A percentile compares a stretch with the other conserved stretches of the same genome.
Evolutionary conservation across 2,888 invertebrate genomes (phyloP).

Genomic region (Drosophila paramelanica): DNA sequence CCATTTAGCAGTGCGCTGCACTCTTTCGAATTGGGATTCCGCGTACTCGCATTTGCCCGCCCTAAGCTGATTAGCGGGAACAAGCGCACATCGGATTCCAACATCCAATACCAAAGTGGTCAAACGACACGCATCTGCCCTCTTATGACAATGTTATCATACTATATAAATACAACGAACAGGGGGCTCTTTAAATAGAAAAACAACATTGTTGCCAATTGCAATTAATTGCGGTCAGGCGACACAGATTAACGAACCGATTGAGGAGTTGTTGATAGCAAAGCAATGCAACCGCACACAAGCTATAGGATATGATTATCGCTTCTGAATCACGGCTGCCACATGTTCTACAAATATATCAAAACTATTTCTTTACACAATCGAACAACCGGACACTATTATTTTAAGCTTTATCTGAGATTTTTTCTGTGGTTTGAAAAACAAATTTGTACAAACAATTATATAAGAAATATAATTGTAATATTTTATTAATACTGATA

Average conservation of each 20-base stretch:
- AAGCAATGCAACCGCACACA: background rate
- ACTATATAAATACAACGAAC: constrained; percentile 67
- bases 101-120: constrained; percentile 24
- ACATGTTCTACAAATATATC: background rate
- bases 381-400: too few relatives aligned
- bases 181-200: constrained; percentile 56
- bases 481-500: too few relatives aligned
- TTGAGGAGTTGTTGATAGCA: constrained; percentile 12
- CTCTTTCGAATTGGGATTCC: constrained; percentile 22
- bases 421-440: too few relatives aligned
- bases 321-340: background rate
- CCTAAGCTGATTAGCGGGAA: constrained; percentile 71
- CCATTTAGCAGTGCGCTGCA: constrained; percentile 63
- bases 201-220: constrained; percentile 65
- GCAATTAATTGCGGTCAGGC: constrained; percentile 58
- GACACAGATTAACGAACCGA: constrained; percentile 64
- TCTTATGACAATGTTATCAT: constrained; percentile 72
- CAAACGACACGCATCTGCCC: constrained; percentile 26
- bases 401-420: too few relatives aligned
- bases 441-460: too few relatives aligned
- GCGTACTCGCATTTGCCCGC: constrained; percentile 14
- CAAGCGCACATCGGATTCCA: constrained; percentile 38
- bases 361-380: background rate
- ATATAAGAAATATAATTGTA: too few relatives aligned
- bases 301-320: background rate